These are phyloP conservation scores for Enteromius afrohamiltoni DNA, from an alignment of 2,797 vertebrate genomes.

Conservation along the genomic window DNA sequence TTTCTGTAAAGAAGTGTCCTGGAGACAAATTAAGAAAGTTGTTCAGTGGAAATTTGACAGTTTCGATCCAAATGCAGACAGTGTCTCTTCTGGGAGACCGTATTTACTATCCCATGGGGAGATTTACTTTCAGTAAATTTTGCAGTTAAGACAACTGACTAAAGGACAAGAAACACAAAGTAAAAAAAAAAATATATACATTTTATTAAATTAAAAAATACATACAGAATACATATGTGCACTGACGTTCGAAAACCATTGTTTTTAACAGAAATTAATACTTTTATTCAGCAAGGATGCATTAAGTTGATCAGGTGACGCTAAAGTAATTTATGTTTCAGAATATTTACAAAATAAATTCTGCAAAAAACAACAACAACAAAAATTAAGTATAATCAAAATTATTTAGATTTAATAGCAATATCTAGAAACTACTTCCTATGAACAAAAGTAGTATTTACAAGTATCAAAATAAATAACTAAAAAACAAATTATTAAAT, in stretches of 20 bases:
- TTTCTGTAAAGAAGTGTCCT: neutral
- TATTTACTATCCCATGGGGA: neutral
- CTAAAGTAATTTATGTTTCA: neutral
- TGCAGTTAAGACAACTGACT: neutral
- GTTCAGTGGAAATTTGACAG: neutral
- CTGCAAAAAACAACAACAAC: no score
- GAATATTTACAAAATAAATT: neutral
- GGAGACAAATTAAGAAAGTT: neutral
- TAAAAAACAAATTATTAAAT: no score
- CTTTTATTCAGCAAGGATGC: neutral
- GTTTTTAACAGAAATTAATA: neutral
- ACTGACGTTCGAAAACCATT: neutral
- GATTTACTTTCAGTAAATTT: neutral
- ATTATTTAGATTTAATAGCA: no score
- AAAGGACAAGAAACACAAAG: neutral
- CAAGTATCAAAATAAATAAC: no score
- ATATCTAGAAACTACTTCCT: no score
- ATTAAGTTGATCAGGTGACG: neutral
- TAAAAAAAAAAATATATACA: no score
- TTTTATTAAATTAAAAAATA: no score
- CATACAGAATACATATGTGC: neutral
- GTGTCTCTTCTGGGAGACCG: neutral
- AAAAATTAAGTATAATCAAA: no score
- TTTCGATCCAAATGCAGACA: neutral
- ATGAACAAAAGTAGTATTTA: no score